These are phyloP conservation scores for Borostomias antarcticus DNA, from an alignment of 2,797 vertebrate genomes.

Conservation along the genomic window DNA sequence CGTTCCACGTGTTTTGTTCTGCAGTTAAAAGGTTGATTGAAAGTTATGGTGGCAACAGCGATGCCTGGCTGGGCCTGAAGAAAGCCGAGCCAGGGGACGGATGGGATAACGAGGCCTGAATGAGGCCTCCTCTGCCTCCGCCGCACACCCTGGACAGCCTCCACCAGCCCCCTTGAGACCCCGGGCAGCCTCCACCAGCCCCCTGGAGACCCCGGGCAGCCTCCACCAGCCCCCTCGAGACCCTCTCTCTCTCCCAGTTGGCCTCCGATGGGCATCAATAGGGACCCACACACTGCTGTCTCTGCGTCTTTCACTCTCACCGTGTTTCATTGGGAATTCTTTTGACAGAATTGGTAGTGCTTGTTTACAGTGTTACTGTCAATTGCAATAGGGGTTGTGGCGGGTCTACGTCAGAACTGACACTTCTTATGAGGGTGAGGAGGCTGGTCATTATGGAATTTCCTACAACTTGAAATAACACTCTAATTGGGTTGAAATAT, in stretches of 20 bases:
- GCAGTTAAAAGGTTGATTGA: constrained; percentile 84
- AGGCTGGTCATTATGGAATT: constrained; percentile 45
- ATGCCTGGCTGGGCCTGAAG: constrained; percentile 80
- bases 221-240: constrained; percentile 23
- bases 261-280: constrained; percentile 61
- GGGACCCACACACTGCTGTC: constrained; percentile 65
- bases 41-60: constrained; percentile 83
- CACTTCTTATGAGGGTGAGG: constrained; percentile 28
- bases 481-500: not conserved
- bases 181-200: not conserved
- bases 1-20: constrained; percentile 64
- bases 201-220: constrained; percentile 18
- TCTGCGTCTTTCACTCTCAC: constrained; percentile 64
- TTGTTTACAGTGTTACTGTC: constrained; percentile 53
- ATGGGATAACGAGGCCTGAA: constrained; percentile 80
- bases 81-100: constrained; percentile 74
- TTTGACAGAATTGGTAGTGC: constrained; percentile 53
- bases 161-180: not conserved
- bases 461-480: constrained; percentile 8
- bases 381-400: constrained; percentile 50
- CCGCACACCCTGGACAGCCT: constrained; percentile 22
- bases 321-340: constrained; percentile 65
- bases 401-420: constrained; percentile 52
- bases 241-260: constrained; percentile 49
- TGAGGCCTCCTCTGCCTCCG: constrained; percentile 74